These are phyloP conservation scores for Cantharis rufa DNA, from an alignment of 2,888 invertebrate species.

Conservation along the genomic window DNA sequence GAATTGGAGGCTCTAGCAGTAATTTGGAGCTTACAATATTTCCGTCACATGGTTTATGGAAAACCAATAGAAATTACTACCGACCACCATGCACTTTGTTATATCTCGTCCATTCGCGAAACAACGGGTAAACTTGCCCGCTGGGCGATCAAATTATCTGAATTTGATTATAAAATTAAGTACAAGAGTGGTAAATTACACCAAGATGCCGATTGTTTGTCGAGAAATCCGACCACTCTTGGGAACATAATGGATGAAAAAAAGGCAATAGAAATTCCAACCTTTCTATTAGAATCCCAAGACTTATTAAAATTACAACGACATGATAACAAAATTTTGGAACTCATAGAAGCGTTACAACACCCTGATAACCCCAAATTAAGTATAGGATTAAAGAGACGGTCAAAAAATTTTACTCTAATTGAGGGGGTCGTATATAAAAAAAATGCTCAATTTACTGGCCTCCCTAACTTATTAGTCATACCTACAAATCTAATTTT, in stretches of 20 bases:
- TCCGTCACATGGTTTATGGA: too few species aligned
- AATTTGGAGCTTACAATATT: too few species aligned
- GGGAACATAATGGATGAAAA: not conserved
- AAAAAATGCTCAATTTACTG: not conserved
- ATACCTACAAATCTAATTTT: not conserved
- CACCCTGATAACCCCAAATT: not conserved
- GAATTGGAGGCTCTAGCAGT: too few species aligned
- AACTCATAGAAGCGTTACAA: not conserved
- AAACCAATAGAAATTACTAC: too few species aligned
- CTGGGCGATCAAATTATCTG: too few species aligned
- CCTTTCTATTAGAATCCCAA: slow-evolving; percentile 1
- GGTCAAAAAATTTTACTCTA: not conserved
- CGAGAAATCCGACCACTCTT: not conserved
- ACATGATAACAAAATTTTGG: not conserved
- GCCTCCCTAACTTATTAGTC: not conserved
- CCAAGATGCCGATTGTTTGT: slow-evolving; percentile 17
- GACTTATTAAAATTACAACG: slow-evolving; percentile 2
- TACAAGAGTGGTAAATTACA: too few species aligned
- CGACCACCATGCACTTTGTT: too few species aligned
- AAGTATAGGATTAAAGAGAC: not conserved
- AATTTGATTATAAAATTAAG: too few species aligned
- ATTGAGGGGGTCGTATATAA: not conserved
- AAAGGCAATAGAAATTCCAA: slow-evolving; percentile 1
- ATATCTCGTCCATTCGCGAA: too few species aligned
- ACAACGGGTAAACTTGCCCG: too few species aligned